Base-by-base conservation (phyloP, 2,113 vertebrate species). In the Amphiprion percula region DNA sequence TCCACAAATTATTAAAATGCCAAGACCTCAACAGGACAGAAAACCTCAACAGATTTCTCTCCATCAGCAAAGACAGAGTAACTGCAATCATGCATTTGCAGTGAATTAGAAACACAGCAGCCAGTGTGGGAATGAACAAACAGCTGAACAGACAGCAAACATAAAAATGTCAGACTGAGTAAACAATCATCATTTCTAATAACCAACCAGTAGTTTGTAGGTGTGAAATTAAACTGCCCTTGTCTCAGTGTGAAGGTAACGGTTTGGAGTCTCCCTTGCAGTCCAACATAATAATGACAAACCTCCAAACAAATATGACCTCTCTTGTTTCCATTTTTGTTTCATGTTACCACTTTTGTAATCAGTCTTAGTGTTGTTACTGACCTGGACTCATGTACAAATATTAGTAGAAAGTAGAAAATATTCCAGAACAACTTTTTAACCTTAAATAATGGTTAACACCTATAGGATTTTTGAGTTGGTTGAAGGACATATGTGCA, bases 1-100 rank as follows among this genome's bases (percentile, higher is more conserved):
- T 72, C 46, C n/a, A 37, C 49, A 69, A 82, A 79, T 76, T 77
- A 85, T 81, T 67, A 65, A 87, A 83, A 89, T 83, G 82, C 26
- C 82, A 88, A 78, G 56, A 60, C 68, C 60, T 68, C 69, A 80
- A 83, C 79, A 70, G 72, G 49, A 71, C 41, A 73, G 16, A 50
- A 63, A 76, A 72, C 16, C 47, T 46, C 58, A 55, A 64, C 62
- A 77, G 61, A 80, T 85, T 76, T 67, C 28, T 81, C 73, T 77
- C 62, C 30, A 67, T 85, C 63, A 60, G 70, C 5, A 17, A 67
- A 80, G 55, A 79, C n/a, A 69, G 71, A 53, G 55, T 41, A 46
- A 69, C 28, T 63, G 71, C 70, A 66, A 68, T 79, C 64, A 63
- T 68, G 41, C 16, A 46, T 62, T 70, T 14, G 1, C 62, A 47